Conservation (phyloP, 2,888 invertebrate species). For the Thereva nobilitata region DNA sequence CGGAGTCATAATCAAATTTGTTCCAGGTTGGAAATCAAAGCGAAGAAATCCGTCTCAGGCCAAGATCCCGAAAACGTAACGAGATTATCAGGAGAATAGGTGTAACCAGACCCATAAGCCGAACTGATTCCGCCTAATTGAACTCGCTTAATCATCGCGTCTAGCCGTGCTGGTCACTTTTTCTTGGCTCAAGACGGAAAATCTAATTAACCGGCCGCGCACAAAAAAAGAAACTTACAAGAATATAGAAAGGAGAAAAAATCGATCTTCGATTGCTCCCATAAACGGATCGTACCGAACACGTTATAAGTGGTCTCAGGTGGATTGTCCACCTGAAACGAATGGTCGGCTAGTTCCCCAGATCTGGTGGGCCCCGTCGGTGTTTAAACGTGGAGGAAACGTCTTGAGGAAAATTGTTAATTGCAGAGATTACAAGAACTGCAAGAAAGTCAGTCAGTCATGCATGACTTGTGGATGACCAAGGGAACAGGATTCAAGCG, state of each 20-base stretch:
- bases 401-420: slow-evolving; percentile 36
- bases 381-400: slow-evolving; percentile 4
- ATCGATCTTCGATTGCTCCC: slow-evolving; percentile 27
- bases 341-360: not conserved
- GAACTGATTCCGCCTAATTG: slow-evolving; percentile 24
- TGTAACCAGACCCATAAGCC: slow-evolving; percentile 14
- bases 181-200: slow-evolving; percentile 32
- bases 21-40: slow-evolving; percentile 34
- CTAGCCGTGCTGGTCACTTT: slow-evolving; percentile 26
- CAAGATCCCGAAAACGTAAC: slow-evolving; percentile 25
- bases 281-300: not conserved
- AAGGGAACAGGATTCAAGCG: slow-evolving; percentile 26
- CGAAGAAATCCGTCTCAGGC: slow-evolving; percentile 21
- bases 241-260: slow-evolving; percentile 19
- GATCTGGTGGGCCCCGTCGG: slow-evolving; percentile 5
- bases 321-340: slow-evolving; percentile 28
- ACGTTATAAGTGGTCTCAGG: slow-evolving; percentile 16
- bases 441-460: slow-evolving; percentile 29
- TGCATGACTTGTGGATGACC: slow-evolving; percentile 29
- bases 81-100: slow-evolving; percentile 31
- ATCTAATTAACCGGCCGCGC: slow-evolving; percentile 26
- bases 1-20: slow-evolving; percentile 42
- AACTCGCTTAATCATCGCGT: slow-evolving; percentile 31
- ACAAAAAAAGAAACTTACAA: not conserved
- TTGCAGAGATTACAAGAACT: slow-evolving; percentile 31